These are phyloP conservation scores for Orchestia grillus DNA, from an alignment of 1,140 invertebrate species.

Conservation along the genomic window DNA sequence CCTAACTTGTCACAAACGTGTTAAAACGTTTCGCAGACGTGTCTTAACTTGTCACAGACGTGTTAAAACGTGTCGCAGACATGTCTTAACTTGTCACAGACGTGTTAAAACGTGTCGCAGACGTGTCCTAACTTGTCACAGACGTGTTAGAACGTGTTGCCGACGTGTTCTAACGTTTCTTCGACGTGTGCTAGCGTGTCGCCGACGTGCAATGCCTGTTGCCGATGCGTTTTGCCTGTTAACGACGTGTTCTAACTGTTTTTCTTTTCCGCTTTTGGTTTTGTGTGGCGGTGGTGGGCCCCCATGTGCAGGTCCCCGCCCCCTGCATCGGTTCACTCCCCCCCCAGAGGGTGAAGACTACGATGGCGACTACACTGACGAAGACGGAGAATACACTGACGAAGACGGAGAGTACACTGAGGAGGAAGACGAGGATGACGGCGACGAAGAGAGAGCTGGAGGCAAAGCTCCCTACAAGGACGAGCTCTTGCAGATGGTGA, in stretches of 20 bases:
- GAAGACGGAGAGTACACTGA: conserved; percentile 68
- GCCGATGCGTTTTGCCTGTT: too few relatives aligned
- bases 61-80: too few relatives aligned
- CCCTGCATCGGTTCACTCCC: conserved; percentile 89
- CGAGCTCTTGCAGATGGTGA: conserved; percentile 76
- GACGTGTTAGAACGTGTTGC: too few relatives aligned
- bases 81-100: too few relatives aligned
- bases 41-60: too few relatives aligned
- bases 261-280: not conserved
- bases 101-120: too few relatives aligned
- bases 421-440: conserved; percentile 72
- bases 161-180: too few relatives aligned
- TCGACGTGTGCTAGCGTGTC: too few relatives aligned
- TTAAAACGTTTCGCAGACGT: too few relatives aligned
- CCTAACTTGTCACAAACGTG: too few relatives aligned
- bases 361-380: conserved; percentile 67
- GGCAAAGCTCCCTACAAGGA: conserved; percentile 73
- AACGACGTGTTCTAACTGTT: not conserved
- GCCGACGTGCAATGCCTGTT: too few relatives aligned
- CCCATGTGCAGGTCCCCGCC: conserved; percentile 78
- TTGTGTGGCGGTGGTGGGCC: conserved; percentile 21
- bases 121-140: too few relatives aligned
- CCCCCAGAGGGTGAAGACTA: conserved; percentile 81
- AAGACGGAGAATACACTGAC: conserved; percentile 68
- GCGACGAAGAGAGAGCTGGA: conserved; percentile 76